Evolutionary conservation across 2,888 invertebrate species (phyloP), one percentile per base, ranked within the genome.

Genomic region (Adela reaumurella): DNA sequence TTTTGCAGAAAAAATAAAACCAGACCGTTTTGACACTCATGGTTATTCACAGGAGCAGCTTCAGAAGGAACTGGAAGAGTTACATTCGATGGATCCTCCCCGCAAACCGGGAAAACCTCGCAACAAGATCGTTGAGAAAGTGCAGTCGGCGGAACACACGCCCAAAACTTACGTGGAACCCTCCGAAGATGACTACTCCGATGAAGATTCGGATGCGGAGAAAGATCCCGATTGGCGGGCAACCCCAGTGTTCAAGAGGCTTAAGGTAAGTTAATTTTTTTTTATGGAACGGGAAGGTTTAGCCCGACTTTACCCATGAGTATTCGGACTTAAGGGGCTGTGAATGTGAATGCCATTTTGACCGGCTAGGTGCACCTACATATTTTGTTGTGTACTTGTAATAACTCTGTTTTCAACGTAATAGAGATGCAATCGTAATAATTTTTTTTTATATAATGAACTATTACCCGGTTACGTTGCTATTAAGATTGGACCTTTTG

Each of bases 171-270:
- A 68, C 28, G 55, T 65, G n/a, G 67, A 70, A 46, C 62, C 60
- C 0, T 65, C 67, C 3, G 74, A 77, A 8, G 74, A 78, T 6
- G 55, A 52, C 14, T 60, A 70, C 0, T 65, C 68, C 1, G n/a
- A n/a, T n/a, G n/a, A n/a, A n/a, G 68, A 68, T 1, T 63, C 62
- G 16, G 68, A 71, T 24, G 66, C 69, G 19, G 64, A 67, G 0
- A 67, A 73, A 2, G 89, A 89, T 62, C 89, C 89, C 0, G 89
- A 89, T 58, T 89, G 89, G 89, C 68, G 67, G 29, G 81, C 81
- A 41, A 88, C 89, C 1, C 89, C 89, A 0, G 62, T 88, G 0
- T 83, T 78, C 49, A 84, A 78, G 54, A 62, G 76, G 43, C 76
- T 74, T 58, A 70, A 70, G 67, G 74, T 73, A 45, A 46, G 43